Base-by-base conservation (phyloP, 2,797 vertebrate genomes). In the Sebastes kiyomatsui region DNA sequence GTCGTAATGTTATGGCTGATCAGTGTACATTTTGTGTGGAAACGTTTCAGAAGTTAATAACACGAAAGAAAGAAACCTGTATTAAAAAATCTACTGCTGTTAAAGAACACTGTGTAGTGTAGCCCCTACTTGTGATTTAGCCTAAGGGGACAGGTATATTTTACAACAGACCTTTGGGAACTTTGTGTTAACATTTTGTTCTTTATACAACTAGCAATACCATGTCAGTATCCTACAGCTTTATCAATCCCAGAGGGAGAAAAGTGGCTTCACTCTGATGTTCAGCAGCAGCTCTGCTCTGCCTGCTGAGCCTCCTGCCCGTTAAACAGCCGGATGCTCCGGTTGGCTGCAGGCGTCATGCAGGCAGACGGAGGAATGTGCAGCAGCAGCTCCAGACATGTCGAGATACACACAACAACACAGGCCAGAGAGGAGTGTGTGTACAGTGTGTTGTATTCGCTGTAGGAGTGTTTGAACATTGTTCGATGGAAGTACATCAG, bases 311-410 rank as follows among this genome's bases (percentile, higher is more conserved):
- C 52, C 62, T 69, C 52, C 72, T 52, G 73, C 69, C 14, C 4
- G 64, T 52, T 35, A 25, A 68, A 74, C 67, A 60, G 71, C 54
- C 1, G 30, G 67, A 71, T 8, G 42, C 42, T 56, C 52, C 7
- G 54, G 66, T 30, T 18, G 52, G 54, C 64, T 73, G 72, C 27
- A 11, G 72, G 38, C 52, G 16, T 79, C 75, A 42, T 14, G 14
- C 70, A 6, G 55, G 60, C 30, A 70, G 74, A 67, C 5, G 25
- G 49, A 77, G 42, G 79, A 87, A 87, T 75, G 73, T 56, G 69
- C 49, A 49, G 59, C 75, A 65, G 66, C 80, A 86, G 66, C 27
- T 84, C 76, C 73, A 77, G 82, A 87, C 77, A 82, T 20, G 86
- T 73, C 1, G 3, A 62, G 60, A 46, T 23, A 59, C 71, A 72